Percentiles rank a stretch among this genome's conserved stretches.
These are phyloP conservation scores for Eristalis tenax DNA, from an alignment of 2,888 invertebrate species.

Conservation along the genomic window DNA sequence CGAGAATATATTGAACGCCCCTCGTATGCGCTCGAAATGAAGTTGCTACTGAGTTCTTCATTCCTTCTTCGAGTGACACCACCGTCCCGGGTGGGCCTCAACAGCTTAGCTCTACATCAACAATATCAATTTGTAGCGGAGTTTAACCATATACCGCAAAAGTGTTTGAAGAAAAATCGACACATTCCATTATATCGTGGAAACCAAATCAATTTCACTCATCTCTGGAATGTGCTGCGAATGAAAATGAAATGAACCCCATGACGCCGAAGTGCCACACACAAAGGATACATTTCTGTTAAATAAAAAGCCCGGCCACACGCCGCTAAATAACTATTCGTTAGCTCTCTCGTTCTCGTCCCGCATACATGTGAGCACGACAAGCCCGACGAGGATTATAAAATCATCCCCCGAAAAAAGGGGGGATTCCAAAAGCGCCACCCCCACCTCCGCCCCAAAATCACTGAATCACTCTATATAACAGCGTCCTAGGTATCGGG, in stretches of 20 bases:
- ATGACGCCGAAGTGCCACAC: constrained; percentile 42
- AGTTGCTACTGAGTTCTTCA: too few relatives aligned
- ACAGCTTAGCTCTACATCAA: too few relatives aligned
- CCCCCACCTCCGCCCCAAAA: constrained; percentile 16
- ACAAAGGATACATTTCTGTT: constrained; percentile 62
- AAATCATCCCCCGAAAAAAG: constrained; percentile 36
- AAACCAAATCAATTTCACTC: too few relatives aligned
- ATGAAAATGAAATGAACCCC: not conserved
- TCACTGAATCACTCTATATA: constrained; percentile 60
- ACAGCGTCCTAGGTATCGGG: constrained; percentile 63
- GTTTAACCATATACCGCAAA: too few relatives aligned
- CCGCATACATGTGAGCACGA: constrained; percentile 13
- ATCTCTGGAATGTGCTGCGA: constrained; percentile 40
- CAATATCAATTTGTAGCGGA: too few relatives aligned
- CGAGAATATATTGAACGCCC: too few relatives aligned
- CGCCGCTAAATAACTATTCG: constrained; percentile 58
- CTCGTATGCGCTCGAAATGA: too few relatives aligned
- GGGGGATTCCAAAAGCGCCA: constrained; percentile 11
- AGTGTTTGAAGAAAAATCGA: too few relatives aligned
- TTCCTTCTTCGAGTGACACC: too few relatives aligned
- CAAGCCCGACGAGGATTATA: constrained; percentile 54
- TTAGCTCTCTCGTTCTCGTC: constrained; percentile 52
- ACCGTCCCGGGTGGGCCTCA: too few relatives aligned
- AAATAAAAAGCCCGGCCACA: constrained; percentile 43
- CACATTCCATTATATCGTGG: not conserved